Conservation (phyloP, 2,113 vertebrate genomes). For the Trochalopteron elliotii region DNA sequence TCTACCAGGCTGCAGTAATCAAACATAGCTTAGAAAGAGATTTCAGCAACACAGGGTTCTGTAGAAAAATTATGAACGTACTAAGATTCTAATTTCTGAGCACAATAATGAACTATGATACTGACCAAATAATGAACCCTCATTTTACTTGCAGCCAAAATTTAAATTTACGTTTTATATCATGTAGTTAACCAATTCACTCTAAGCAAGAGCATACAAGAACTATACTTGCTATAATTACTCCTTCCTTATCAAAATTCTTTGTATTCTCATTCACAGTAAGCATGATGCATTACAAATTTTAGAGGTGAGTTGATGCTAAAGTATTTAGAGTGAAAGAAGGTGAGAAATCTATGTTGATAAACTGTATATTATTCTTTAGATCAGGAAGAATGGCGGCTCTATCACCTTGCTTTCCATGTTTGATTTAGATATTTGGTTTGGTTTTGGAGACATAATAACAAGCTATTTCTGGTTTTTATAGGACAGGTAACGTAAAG, state of each 20-base stretch:
- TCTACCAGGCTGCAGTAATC: neutral
- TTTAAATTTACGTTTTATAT: conserved; percentile 3
- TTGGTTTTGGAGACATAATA: neutral
- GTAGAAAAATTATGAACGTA: neutral
- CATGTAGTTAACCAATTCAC: neutral
- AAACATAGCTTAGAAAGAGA: neutral
- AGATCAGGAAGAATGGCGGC: neutral
- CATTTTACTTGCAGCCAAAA: neutral
- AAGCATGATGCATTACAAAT: neutral
- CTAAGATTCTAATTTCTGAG: neutral
- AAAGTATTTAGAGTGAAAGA: neutral
- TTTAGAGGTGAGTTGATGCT: neutral
- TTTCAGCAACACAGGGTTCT: neutral
- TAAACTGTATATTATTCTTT: neutral
- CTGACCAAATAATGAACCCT: neutral
- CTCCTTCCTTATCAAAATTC: neutral
- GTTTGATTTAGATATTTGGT: neutral
- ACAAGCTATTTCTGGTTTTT: neutral
- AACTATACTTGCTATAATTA: neutral
- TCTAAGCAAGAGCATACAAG: neutral
- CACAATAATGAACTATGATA: neutral
- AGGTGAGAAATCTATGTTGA: neutral
- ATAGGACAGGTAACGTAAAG: neutral
- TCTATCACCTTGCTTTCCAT: neutral
- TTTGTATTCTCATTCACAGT: neutral